These are phyloP conservation scores for Apotomis capreana DNA, from an alignment of 2,888 invertebrate species.

Conservation along the genomic window DNA sequence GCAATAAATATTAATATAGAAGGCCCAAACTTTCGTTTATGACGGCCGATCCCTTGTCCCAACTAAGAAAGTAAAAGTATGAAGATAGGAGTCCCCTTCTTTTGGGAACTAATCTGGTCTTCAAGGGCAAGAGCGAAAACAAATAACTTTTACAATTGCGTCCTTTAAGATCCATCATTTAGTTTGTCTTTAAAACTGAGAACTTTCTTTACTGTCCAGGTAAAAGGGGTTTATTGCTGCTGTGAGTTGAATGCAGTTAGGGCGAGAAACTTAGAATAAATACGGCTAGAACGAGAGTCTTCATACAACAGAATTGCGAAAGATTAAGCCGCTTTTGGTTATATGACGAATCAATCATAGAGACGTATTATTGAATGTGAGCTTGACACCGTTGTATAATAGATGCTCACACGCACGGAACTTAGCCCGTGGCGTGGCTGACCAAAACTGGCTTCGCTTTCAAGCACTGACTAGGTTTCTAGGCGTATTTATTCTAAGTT, in stretches of 20 bases:
- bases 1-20: constrained; percentile 78
- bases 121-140: constrained; percentile 51
- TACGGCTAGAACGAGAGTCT: no score
- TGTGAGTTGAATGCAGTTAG: background rate
- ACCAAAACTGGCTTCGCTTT: no score
- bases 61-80: constrained; percentile 57
- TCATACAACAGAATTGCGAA: no score
- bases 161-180: constrained; percentile 49
- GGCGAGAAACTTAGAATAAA: no score
- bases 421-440: no score
- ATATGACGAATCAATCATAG: no score
- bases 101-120: constrained; percentile 59
- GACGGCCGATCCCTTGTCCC: constrained; percentile 57
- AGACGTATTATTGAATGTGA: no score
- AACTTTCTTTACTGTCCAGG: background rate
- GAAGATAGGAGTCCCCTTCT: constrained; percentile 55
- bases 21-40: constrained; percentile 70
- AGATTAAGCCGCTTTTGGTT: no score
- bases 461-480: no score
- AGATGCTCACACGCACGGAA: no score
- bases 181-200: constrained; percentile 37
- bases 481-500: no score
- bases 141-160: constrained; percentile 49
- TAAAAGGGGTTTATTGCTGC: constrained; percentile 14
- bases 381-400: no score